Conservation (phyloP, 2,888 invertebrate species). For the Chrysina gloriosa region DNA sequence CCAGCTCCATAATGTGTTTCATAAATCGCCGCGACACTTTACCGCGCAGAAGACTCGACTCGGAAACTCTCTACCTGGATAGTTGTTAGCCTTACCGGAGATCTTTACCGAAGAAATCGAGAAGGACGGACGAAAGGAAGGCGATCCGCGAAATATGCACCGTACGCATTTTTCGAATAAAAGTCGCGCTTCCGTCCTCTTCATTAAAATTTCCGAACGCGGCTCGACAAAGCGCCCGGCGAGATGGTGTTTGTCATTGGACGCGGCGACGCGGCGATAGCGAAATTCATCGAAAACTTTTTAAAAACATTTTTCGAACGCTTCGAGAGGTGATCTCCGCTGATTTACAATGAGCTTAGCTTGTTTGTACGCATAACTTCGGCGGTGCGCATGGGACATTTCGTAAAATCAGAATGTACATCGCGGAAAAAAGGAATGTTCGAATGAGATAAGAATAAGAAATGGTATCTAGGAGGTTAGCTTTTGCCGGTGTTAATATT, state of each 20-base stretch:
- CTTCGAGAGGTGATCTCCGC: not conserved
- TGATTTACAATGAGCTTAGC: slow-evolving; percentile 19
- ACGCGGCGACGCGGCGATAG: not conserved
- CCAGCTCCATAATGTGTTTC: slow-evolving; percentile 36
- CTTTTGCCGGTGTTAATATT: too few relatives aligned
- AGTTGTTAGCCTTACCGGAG: not conserved
- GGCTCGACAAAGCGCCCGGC: slow-evolving; percentile 22
- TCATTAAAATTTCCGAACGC: slow-evolving; percentile 31
- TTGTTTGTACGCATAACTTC: slow-evolving; percentile 1
- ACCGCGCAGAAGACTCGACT: slow-evolving; percentile 6
- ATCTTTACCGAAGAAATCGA: not conserved
- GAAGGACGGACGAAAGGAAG: not conserved
- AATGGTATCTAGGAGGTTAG: too few relatives aligned
- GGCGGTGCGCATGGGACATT: not conserved
- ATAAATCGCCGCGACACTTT: slow-evolving; percentile 42
- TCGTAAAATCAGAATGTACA: slow-evolving; percentile 2
- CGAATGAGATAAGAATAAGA: not conserved
- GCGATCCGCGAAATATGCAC: slow-evolving; percentile 19
- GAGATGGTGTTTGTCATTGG: slow-evolving; percentile 1
- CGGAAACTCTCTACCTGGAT: not conserved
- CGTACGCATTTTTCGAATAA: slow-evolving; percentile 28
- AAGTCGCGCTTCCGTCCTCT: slow-evolving; percentile 33
- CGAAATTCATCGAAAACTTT: slow-evolving; percentile 27
- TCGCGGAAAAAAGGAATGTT: not conserved
- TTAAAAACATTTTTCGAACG: slow-evolving; percentile 27